Evolutionary conservation across 2,888 invertebrate genomes (phyloP).

Genomic region (Tricholauxania praeusta): DNA sequence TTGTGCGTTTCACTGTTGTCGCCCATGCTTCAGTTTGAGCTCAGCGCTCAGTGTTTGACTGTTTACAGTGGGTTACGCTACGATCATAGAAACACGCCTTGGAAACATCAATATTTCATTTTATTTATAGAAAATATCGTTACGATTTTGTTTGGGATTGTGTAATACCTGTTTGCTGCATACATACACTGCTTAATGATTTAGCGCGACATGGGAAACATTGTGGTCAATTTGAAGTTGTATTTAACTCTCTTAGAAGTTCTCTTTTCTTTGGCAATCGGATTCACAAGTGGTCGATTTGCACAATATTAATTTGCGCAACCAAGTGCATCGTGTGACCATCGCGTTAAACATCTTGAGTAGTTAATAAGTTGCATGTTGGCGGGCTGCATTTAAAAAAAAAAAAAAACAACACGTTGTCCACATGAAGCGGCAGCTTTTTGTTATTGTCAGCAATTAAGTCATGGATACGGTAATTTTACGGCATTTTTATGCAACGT

Average conservation of each 20-base stretch:
- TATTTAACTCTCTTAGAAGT: background rate
- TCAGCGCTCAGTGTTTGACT: slow-evolving; percentile 1
- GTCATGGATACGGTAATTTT: slow-evolving; percentile 13
- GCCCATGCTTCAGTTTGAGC: background rate
- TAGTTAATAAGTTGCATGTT: slow-evolving; percentile 13
- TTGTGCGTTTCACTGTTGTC: background rate
- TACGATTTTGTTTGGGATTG: no score
- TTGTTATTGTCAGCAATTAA: slow-evolving; percentile 18
- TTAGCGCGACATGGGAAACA: slow-evolving; percentile 47
- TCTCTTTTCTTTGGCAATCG: background rate
- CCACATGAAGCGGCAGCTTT: background rate
- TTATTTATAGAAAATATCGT: background rate
- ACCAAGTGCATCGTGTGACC: slow-evolving; percentile 15
- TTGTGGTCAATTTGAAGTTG: background rate
- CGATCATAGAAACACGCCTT: slow-evolving; percentile 52
- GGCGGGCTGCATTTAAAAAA: background rate
- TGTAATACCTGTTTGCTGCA: slow-evolving; percentile 32
- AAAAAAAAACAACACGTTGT: no score
- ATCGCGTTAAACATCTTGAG: background rate
- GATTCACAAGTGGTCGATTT: no score
- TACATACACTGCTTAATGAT: slow-evolving; percentile 36
- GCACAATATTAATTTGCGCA: background rate
- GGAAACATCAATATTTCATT: slow-evolving; percentile 48
- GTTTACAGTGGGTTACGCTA: slow-evolving; percentile 47
- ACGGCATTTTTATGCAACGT: slow-evolving; percentile 12